These are phyloP conservation scores for Chauna torquata DNA, from an alignment of 2,113 vertebrate genomes.

Conservation along the genomic window DNA sequence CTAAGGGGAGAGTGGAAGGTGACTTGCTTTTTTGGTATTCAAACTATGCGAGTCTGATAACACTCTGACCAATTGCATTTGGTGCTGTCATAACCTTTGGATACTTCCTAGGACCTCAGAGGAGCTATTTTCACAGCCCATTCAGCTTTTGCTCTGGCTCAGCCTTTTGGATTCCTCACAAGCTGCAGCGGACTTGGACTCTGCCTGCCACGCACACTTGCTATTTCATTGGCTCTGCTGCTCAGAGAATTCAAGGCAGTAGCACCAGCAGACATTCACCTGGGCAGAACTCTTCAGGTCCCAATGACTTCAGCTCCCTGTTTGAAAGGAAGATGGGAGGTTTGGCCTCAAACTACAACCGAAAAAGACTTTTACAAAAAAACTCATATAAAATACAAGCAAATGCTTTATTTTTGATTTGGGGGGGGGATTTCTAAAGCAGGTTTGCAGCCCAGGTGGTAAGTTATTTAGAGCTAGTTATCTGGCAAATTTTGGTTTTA, in stretches of 20 bases:
- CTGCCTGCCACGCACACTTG: background rate
- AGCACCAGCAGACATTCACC: background rate
- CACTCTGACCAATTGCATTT: rapidly evolving
- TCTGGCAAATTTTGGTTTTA: background rate
- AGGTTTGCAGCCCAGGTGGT: background rate
- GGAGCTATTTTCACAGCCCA: background rate
- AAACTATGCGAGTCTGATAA: background rate
- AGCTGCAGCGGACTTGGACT: background rate
- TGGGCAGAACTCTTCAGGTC: background rate
- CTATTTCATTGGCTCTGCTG: background rate
- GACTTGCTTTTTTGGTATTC: background rate
- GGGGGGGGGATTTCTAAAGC: background rate
- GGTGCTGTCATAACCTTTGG: background rate
- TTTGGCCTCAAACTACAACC: background rate
- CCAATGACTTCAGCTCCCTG: background rate
- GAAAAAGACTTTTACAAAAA: background rate
- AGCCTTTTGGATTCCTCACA: background rate
- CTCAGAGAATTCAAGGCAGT: background rate
- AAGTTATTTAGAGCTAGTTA: background rate
- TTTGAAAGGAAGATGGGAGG: rapidly evolving
- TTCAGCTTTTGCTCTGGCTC: background rate
- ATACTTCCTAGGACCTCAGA: background rate
- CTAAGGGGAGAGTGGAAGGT: background rate
- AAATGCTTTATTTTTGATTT: background rate
- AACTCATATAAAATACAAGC: background rate